These are phyloP conservation scores for Xylocampa areola DNA, from an alignment of 2,888 invertebrate species.

Conservation along the genomic window DNA sequence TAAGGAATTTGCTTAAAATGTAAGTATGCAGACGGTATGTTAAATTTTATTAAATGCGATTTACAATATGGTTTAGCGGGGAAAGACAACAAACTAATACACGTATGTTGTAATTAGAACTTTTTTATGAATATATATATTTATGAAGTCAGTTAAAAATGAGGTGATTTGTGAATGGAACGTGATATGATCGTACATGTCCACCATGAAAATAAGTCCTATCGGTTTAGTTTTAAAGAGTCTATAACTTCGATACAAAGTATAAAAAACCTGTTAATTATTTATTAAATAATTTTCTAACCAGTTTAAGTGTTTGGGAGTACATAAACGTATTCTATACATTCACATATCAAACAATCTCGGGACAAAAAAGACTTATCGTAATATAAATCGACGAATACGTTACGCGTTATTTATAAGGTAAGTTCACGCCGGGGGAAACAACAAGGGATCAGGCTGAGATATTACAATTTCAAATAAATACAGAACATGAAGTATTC, in stretches of 20 bases:
- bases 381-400: slow-evolving; percentile 83
- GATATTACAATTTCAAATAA: slow-evolving; percentile 89
- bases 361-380: slow-evolving; percentile 74
- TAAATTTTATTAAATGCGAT: too few relatives aligned
- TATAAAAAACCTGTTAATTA: too few relatives aligned
- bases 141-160: too few relatives aligned
- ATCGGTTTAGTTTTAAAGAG: too few relatives aligned
- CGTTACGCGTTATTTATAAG: slow-evolving; percentile 85
- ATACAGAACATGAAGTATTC: slow-evolving; percentile 89
- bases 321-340: slow-evolving; percentile 38
- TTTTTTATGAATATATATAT: too few relatives aligned
- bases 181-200: slow-evolving; percentile 22
- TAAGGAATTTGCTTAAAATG: slow-evolving; percentile 48
- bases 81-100: too few relatives aligned
- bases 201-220: too few relatives aligned
- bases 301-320: slow-evolving; percentile 28
- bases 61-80: too few relatives aligned
- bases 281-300: too few relatives aligned
- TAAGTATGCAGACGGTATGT: slow-evolving; percentile 41
- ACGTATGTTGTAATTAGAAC: too few relatives aligned
- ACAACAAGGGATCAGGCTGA: slow-evolving; percentile 85
- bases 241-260: too few relatives aligned
- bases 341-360: slow-evolving; percentile 57
- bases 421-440: slow-evolving; percentile 80
- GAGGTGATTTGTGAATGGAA: slow-evolving; percentile 38